Evolutionary conservation across 2,797 vertebrate species (phyloP).

Genomic region (Channallabes apus): DNA sequence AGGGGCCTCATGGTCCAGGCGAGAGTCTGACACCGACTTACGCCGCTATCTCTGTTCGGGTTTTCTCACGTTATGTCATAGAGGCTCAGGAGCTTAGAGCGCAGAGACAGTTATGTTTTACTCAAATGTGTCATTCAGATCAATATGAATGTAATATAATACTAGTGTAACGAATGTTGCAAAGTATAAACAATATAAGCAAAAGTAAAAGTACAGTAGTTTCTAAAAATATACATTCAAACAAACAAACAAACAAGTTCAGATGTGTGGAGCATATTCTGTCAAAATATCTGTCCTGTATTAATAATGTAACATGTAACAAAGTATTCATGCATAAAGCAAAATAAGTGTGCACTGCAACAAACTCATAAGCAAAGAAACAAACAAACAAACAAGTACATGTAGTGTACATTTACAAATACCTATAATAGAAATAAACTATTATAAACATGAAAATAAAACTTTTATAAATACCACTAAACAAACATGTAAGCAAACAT

Average conservation of each 20-base stretch:
- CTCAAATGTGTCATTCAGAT: not conserved
- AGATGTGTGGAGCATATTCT: not conserved
- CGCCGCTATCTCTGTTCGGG: constrained; percentile 56
- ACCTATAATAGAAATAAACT: not conserved
- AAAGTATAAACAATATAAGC: not conserved
- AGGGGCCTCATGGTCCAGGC: constrained; percentile 42
- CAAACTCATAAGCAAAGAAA: not conserved
- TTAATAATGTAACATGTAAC: not conserved
- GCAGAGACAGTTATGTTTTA: constrained; percentile 37
- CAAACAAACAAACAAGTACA: not conserved
- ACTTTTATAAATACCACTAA: not conserved
- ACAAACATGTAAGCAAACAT: too few species aligned
- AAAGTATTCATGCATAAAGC: not conserved
- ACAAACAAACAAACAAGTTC: not conserved
- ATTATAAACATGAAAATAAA: too few species aligned
- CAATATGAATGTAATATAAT: not conserved
- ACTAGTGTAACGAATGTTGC: not conserved
- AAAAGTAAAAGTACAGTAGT: not conserved
- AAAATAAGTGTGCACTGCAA: not conserved
- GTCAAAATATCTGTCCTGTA: not conserved
- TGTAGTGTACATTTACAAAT: not conserved
- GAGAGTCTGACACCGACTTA: constrained; percentile 46
- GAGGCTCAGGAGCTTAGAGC: constrained; percentile 28
- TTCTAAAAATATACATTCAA: not conserved
- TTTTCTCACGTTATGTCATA: constrained; percentile 59